phyloP scores from a whole-genome alignment of 2,797 vertebrate genomes.

The Epinephelus awoara region DNA sequence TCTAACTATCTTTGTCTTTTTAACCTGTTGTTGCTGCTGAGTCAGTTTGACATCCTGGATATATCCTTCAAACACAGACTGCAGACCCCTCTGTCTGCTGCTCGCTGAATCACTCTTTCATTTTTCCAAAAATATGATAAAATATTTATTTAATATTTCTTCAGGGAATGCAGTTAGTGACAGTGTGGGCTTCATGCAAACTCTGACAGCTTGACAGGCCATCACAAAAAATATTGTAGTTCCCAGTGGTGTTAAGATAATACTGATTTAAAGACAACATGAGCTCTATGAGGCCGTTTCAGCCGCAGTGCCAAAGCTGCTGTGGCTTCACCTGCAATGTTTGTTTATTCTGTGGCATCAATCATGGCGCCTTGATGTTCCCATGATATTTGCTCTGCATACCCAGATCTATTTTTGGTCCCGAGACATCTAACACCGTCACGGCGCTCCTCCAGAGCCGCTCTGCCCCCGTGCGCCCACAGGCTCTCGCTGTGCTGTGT shows the following conservation, averaged over 20 bases:
- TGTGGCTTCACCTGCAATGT: slow-evolving; percentile 43
- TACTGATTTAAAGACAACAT: slow-evolving; percentile 5
- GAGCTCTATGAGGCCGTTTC: slow-evolving; percentile 19
- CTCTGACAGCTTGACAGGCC: no score
- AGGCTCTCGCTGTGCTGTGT: slow-evolving; percentile 82
- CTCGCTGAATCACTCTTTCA: no score
- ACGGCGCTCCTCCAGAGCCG: slow-evolving; percentile 63
- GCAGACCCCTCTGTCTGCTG: no score
- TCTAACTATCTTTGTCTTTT: no score
- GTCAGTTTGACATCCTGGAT: no score
- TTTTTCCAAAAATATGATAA: no score
- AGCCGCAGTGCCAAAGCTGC: slow-evolving; percentile 21
- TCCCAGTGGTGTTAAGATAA: neutral
- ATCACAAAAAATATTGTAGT: neutral
- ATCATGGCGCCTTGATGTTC: slow-evolving; percentile 64
- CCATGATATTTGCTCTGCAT: slow-evolving; percentile 78
- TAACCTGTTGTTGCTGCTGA: no score
- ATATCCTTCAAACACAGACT: no score
- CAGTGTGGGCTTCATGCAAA: no score
- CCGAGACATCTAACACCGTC: slow-evolving; percentile 72
- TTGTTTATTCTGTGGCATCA: slow-evolving; percentile 59
- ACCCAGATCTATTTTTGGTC: slow-evolving; percentile 72
- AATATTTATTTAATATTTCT: no score
- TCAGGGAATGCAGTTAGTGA: no score
- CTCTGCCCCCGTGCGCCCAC: slow-evolving; percentile 65